phyloP scores from a whole-genome alignment of 1,140 invertebrate species.

The Diprion similis region DNA sequence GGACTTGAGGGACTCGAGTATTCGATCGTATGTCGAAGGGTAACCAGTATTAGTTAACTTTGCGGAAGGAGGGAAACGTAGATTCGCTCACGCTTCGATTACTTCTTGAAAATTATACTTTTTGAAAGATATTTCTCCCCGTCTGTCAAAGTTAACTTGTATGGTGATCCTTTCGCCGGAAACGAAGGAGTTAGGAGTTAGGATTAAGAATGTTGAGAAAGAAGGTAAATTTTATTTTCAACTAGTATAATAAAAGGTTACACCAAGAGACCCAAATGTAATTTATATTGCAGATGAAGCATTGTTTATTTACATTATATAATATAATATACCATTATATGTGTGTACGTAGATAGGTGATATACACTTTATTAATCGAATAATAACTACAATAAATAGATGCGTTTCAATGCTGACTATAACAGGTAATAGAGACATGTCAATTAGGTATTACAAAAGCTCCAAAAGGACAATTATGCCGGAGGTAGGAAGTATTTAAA shows the following conservation, averaged over 20 bases:
- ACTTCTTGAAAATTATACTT: too few species aligned
- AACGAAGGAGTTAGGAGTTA: too few species aligned
- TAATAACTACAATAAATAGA: constrained; percentile 1
- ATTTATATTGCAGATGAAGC: constrained; percentile 52
- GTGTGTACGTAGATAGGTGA: neutral
- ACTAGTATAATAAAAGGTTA: constrained; percentile 25
- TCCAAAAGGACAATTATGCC: neutral
- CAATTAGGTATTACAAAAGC: neutral
- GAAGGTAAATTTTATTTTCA: neutral
- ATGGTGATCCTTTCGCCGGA: too few species aligned
- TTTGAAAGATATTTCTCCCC: too few species aligned
- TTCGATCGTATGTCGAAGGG: too few species aligned
- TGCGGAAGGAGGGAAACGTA: too few species aligned
- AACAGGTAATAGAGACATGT: constrained; percentile 2
- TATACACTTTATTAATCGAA: constrained; percentile 1
- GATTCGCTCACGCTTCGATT: too few species aligned
- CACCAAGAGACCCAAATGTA: constrained; percentile 42
- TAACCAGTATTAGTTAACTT: too few species aligned
- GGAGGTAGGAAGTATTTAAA: neutral
- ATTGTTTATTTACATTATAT: constrained; percentile 54
- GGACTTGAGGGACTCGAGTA: too few species aligned
- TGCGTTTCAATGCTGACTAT: constrained; percentile 1
- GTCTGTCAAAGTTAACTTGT: too few species aligned
- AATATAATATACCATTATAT: neutral
- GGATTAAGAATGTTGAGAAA: neutral